Percentiles rank a stretch among this genome's conserved stretches.
These are phyloP conservation scores for Proterorhinus semilunaris DNA, from an alignment of 2,113 vertebrate genomes.

Conservation along the genomic window DNA sequence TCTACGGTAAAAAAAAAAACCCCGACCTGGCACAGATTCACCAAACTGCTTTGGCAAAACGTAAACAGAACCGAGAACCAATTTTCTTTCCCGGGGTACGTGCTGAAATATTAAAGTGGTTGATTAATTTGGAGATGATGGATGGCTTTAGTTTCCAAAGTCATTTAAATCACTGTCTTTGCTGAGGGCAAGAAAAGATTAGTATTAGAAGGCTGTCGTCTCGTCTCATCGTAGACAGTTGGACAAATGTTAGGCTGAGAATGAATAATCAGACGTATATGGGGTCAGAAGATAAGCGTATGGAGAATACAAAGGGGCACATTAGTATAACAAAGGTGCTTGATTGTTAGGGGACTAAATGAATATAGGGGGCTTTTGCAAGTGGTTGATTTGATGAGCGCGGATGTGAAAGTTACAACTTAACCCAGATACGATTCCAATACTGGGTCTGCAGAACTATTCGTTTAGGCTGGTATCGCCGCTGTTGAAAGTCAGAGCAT, in stretches of 20 bases:
- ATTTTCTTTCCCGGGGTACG: slow-evolving; percentile 25
- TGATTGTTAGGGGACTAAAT: slow-evolving; percentile 18
- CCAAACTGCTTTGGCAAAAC: slow-evolving; percentile 6
- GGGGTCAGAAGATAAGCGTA: background rate
- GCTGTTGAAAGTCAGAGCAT: too few species aligned
- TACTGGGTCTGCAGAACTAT: too few species aligned
- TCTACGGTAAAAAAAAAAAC: slow-evolving; percentile 14
- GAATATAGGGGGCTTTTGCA: background rate
- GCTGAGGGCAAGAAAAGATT: slow-evolving; percentile 3
- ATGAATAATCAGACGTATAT: background rate
- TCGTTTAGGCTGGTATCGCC: too few species aligned
- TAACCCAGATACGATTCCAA: too few species aligned
- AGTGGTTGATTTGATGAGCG: background rate
- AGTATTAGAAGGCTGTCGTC: background rate
- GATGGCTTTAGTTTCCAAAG: slow-evolving; percentile 34
- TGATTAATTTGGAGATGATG: slow-evolving; percentile 39
- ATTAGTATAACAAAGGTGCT: background rate
- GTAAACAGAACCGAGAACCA: slow-evolving; percentile 16
- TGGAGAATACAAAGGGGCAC: background rate
- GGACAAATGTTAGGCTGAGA: background rate
- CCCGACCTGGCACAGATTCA: slow-evolving; percentile 8
- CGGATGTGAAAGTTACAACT: too few species aligned
- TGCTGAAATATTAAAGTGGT: slow-evolving; percentile 37
- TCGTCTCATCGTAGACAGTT: background rate
- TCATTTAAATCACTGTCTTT: slow-evolving; percentile 41